phyloP scores from a whole-genome alignment of 1,140 invertebrate species.

The Drosophila triauraria region DNA sequence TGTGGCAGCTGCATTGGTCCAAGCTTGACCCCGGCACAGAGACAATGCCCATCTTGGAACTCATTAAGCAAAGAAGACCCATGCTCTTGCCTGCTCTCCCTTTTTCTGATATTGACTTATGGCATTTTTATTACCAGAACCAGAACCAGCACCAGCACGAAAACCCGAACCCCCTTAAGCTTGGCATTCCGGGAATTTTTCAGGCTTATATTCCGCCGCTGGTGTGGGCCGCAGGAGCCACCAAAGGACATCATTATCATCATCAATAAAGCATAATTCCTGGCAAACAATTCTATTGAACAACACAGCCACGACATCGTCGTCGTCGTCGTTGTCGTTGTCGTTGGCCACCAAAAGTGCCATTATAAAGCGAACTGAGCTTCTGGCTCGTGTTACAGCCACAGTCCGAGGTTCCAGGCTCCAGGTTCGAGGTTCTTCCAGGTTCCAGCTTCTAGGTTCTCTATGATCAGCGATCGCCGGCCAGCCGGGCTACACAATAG shows the following conservation, averaged over 20 bases:
- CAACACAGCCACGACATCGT: constrained; percentile 57
- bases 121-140: constrained; percentile 77
- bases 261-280: constrained; percentile 84
- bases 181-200: constrained; percentile 76
- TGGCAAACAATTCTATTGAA: constrained; percentile 84
- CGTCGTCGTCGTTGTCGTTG: constrained; percentile 21
- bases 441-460: not conserved
- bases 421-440: constrained; percentile 10
- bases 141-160: constrained; percentile 1
- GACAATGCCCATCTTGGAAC: constrained; percentile 51
- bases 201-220: constrained; percentile 56
- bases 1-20: constrained; percentile 31
- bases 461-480: constrained; percentile 67
- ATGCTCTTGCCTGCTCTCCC: not conserved
- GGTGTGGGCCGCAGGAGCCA: constrained; percentile 53
- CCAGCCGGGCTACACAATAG: constrained; percentile 66
- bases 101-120: constrained; percentile 76
- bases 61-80: constrained; percentile 52
- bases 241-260: constrained; percentile 82
- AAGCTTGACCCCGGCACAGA: constrained; percentile 38
- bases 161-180: not conserved
- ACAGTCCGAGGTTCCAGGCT: constrained; percentile 1
- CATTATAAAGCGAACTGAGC: constrained; percentile 44
- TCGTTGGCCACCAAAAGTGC: constrained; percentile 62
- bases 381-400: constrained; percentile 74